Evolutionary conservation across 2,113 vertebrate species (phyloP).

Genomic region (Eurystomus gularis): DNA sequence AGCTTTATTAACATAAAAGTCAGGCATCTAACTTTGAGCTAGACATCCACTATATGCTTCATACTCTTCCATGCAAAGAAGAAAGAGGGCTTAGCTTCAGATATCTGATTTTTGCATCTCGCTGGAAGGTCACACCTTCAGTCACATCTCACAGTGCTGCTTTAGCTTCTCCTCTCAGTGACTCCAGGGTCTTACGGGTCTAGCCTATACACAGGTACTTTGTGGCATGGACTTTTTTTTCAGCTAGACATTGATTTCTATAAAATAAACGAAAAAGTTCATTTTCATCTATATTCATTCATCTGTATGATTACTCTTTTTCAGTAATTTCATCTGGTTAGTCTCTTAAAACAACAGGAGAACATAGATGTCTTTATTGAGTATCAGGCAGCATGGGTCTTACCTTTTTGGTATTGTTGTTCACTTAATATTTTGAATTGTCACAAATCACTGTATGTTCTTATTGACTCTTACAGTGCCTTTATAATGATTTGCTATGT

Average conservation of each 20-base stretch:
- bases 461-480: not conserved
- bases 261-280: not conserved
- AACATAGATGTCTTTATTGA: not conserved
- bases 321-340: not conserved
- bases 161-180: not conserved
- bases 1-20: not conserved
- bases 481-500: not conserved
- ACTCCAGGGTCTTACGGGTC: not conserved
- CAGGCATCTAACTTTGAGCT: not conserved
- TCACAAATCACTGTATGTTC: not conserved
- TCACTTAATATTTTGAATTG: not conserved
- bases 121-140: not conserved
- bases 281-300: not conserved
- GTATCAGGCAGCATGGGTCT: not conserved
- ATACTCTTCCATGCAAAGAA: not conserved
- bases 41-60: not conserved
- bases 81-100: not conserved
- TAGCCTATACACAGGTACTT: not conserved
- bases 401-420: not conserved
- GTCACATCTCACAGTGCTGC: not conserved
- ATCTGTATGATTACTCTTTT: not conserved
- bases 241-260: not conserved
- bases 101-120: not conserved
- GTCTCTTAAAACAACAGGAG: not conserved
- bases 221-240: not conserved